A percentile compares a stretch with the other conserved stretches of the same genome.
Conservation (phyloP, 1,140 invertebrate genomes). For the Linepithema humile region DNA sequence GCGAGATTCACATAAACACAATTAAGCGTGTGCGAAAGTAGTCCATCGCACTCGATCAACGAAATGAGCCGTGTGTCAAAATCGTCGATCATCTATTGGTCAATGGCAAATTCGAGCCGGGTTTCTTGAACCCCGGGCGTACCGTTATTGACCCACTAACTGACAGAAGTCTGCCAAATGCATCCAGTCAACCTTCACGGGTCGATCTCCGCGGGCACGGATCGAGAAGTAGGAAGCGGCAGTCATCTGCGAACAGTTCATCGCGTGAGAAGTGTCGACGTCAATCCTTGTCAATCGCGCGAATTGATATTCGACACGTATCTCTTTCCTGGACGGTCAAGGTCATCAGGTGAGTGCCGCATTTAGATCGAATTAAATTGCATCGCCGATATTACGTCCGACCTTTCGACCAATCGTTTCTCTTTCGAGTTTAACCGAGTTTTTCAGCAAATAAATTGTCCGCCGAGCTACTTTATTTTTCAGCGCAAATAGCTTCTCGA, state of each 20-base stretch:
- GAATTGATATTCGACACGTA: neutral
- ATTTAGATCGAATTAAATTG: constrained; percentile 18
- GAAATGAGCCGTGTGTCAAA: constrained; percentile 2
- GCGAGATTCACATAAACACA: neutral
- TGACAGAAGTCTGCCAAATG: constrained; percentile 78
- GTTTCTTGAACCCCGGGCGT: constrained; percentile 81
- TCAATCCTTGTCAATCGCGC: constrained; percentile 23
- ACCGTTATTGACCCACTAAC: constrained; percentile 84
- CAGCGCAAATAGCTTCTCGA: neutral
- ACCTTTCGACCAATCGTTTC: neutral
- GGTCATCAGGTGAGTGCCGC: constrained; percentile 31
- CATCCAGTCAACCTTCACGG: constrained; percentile 71
- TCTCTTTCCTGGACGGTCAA: constrained; percentile 42
- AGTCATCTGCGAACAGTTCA: constrained; percentile 73
- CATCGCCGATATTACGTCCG: neutral
- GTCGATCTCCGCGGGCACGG: constrained; percentile 45
- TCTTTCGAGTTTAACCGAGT: neutral
- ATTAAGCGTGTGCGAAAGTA: neutral
- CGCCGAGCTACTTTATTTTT: constrained; percentile 14
- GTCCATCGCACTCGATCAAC: neutral
- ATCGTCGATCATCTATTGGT: constrained; percentile 58
- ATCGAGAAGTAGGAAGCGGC: constrained; percentile 67
- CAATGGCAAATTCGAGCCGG: constrained; percentile 73
- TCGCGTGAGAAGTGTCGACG: constrained; percentile 55
- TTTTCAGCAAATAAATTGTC: neutral